Base-by-base conservation (phyloP, 2,888 invertebrate genomes). In the Aplocera efformata region DNA sequence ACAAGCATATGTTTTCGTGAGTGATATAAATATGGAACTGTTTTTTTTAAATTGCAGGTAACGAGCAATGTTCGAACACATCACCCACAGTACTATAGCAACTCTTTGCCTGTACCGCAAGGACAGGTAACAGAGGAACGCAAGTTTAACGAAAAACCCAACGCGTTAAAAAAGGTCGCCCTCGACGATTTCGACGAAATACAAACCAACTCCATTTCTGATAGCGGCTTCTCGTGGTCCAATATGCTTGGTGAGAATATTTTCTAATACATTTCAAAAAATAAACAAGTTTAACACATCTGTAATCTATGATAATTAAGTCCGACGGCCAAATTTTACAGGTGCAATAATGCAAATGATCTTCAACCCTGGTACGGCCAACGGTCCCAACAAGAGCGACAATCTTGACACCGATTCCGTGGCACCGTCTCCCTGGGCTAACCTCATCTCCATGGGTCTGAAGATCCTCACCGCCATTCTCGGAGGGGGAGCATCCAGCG, bases 111-210 rank as follows among this genome's bases (percentile, higher is more conserved):
- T 25, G 53, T 62, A 35, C 67, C 69, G 17, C 72, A 67, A 41
- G 75, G 73, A 74, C 64, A 84, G 81, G 47, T 85, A 67, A 67
- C 84, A 59, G 70, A 92, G 58, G 92, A 92, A 46, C 89, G 96
- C 50, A 97, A 96, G 88, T 96, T 94, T 74, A 95, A 94, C 0
- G 96, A 95, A 70, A 97, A 97, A 73, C 94, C 96, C 7, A 97
- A 96, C 70, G 93, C 94, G 8, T 91, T 95, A 64, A 97, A 97
- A 84, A 97, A 97, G 83, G 96, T 96, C 3, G 93, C 93, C 1
- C 76, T 94, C 21, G 94, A 95, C 61, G 94, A 96, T 69, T 78
- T 96, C 49, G 95, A 95, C 58, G 96, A 96, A 58, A 90, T 95
- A 50, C 92, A 92, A 71, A 94, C 92, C 49, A 96, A 96, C 80